phyloP scores from a whole-genome alignment of 2,797 vertebrate genomes.

The Darevskia nairensis region DNA sequence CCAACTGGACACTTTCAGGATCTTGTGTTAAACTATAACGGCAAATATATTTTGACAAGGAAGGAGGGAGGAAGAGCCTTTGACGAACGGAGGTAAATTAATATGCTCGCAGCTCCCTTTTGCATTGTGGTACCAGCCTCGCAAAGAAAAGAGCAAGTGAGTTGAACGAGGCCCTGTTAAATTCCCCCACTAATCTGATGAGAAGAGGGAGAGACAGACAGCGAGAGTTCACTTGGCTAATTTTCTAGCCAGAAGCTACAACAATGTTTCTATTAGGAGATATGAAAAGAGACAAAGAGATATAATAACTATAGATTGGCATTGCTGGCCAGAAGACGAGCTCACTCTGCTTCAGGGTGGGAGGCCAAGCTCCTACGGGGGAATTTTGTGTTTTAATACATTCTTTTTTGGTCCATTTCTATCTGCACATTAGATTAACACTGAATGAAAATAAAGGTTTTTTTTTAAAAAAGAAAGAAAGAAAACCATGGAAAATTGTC shows the following conservation, averaged over 20 bases:
- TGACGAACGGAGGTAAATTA: constrained; percentile 72
- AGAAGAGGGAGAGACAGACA: constrained; percentile 70
- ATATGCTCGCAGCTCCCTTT: constrained; percentile 66
- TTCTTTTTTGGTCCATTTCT: constrained; percentile 57
- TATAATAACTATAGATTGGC: constrained; percentile 76
- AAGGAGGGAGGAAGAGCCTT: constrained; percentile 51
- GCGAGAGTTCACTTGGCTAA: constrained; percentile 75
- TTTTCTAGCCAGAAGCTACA: constrained; percentile 79
- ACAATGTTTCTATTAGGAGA: constrained; percentile 82
- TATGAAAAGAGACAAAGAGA: constrained; percentile 82
- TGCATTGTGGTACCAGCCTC: constrained; percentile 73
- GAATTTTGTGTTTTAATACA: constrained; percentile 58
- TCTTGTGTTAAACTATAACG: constrained; percentile 45
- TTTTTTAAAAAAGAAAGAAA: constrained; percentile 2
- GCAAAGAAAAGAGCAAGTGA: constrained; percentile 58
- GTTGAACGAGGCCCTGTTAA: constrained; percentile 61
- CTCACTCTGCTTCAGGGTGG: constrained; percentile 40
- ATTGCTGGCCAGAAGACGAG: constrained; percentile 61
- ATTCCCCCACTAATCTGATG: constrained; percentile 77
- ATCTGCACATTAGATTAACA: constrained; percentile 58
- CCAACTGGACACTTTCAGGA: background rate
- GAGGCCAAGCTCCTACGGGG: constrained; percentile 33
- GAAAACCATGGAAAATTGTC: constrained; percentile 37
- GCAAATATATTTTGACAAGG: constrained; percentile 63
- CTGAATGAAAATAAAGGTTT: constrained; percentile 52